phyloP scores from a whole-genome alignment of 1,140 invertebrate genomes.

The Conus ventricosus region DNA sequence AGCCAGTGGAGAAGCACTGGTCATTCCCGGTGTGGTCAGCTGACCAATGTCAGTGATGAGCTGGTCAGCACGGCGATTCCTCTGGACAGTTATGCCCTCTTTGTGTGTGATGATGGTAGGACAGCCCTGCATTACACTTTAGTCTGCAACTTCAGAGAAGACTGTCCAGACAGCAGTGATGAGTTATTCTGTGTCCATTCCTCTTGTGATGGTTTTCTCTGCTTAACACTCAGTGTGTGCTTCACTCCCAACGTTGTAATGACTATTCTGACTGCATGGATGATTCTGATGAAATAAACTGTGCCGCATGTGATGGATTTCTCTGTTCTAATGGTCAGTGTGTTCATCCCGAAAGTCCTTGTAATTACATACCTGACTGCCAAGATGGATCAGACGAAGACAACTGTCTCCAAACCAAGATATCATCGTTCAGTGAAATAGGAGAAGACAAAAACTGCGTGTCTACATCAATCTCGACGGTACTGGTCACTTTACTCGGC shows the following conservation, averaged over 20 bases:
- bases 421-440: no score
- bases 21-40: neutral
- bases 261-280: no score
- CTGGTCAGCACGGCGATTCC: no score
- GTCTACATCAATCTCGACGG: neutral
- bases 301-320: no score
- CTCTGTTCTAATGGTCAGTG: no score
- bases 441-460: no score
- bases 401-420: no score
- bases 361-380: neutral
- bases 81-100: neutral
- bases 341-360: neutral
- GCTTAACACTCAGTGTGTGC: slow-evolving; percentile 15
- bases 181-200: neutral
- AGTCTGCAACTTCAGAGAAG: slow-evolving; percentile 15
- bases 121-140: neutral
- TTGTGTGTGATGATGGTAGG: neutral
- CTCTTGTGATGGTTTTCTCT: neutral
- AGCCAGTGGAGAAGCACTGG: no score
- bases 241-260: no score
- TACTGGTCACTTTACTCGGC: neutral
- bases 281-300: no score
- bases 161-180: neutral
- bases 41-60: neutral
- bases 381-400: neutral